Percentiles rank a stretch among this genome's conserved stretches.
These are phyloP conservation scores for Diploptera punctata DNA, from an alignment of 2,888 invertebrate genomes.

Conservation along the genomic window DNA sequence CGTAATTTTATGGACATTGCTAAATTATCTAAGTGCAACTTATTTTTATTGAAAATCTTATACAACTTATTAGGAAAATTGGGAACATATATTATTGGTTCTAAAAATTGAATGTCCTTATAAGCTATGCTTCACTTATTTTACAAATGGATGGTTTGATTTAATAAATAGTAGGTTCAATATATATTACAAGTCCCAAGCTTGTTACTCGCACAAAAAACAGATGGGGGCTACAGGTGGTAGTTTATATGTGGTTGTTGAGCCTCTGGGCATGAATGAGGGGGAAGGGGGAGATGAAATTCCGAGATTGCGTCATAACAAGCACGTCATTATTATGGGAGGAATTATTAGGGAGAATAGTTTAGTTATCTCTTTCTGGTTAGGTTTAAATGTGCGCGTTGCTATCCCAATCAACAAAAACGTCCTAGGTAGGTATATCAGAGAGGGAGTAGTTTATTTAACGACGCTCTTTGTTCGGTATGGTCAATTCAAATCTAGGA, in stretches of 20 bases:
- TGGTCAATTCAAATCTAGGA: too few relatives aligned
- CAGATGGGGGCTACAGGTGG: slow-evolving; percentile 4
- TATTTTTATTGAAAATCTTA: too few relatives aligned
- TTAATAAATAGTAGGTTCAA: not conserved
- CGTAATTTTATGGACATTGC: too few relatives aligned
- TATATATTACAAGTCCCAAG: not conserved
- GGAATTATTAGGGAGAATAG: not conserved
- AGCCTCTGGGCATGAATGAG: not conserved
- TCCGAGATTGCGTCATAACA: slow-evolving; percentile 33
- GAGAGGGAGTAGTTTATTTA: too few relatives aligned
- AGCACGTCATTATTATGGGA: slow-evolving; percentile 27
- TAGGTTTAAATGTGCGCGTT: not conserved
- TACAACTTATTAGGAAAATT: not conserved
- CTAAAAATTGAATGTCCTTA: not conserved
- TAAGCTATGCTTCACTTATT: too few relatives aligned
- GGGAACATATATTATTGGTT: not conserved
- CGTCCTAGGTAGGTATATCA: too few relatives aligned
- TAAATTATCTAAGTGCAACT: too few relatives aligned
- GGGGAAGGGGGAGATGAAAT: not conserved
- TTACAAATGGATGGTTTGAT: not conserved
- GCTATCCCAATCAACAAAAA: too few relatives aligned
- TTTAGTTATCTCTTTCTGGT: too few relatives aligned
- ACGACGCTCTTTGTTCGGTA: too few relatives aligned
- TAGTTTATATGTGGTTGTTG: not conserved
- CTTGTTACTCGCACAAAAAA: not conserved